Percentiles rank a stretch among this genome's conserved stretches.
Evolutionary conservation across 92 coral and sea anemone genomes (phyloP).

Genomic region (Paragorgia papillata): DNA sequence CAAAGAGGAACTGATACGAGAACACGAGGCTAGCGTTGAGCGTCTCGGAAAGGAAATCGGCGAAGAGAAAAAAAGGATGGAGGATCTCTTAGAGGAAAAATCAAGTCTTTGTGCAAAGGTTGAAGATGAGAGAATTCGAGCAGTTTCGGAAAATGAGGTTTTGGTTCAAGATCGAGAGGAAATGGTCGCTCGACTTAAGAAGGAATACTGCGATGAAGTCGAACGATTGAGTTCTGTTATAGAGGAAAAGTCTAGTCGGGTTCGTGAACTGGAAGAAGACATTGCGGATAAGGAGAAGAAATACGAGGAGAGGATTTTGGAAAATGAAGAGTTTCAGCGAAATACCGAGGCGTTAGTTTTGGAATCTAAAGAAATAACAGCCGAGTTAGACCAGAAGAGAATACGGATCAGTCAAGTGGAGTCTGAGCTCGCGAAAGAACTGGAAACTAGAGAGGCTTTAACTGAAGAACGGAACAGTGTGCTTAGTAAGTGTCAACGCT

Average conservation of each 20-base stretch:
- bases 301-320: slow-evolving; percentile 16
- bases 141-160: background rate
- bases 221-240: background rate
- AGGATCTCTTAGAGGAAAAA: background rate
- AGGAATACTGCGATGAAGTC: background rate
- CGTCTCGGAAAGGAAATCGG: background rate
- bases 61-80: background rate
- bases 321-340: background rate
- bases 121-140: background rate
- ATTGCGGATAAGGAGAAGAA: background rate
- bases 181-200: background rate
- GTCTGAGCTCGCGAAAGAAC: background rate
- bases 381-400: background rate
- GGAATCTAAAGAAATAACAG: slow-evolving; percentile 2
- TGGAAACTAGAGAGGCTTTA: background rate
- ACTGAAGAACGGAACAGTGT: slow-evolving; percentile 20
- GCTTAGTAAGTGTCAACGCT: background rate
- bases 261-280: background rate
- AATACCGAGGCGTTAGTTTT: background rate
- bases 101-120: background rate
- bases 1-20: background rate
- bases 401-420: background rate
- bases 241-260: background rate
- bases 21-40: background rate
- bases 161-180: background rate